phyloP scores from a whole-genome alignment of 2,888 invertebrate genomes.

The Serrognathus titanus region DNA sequence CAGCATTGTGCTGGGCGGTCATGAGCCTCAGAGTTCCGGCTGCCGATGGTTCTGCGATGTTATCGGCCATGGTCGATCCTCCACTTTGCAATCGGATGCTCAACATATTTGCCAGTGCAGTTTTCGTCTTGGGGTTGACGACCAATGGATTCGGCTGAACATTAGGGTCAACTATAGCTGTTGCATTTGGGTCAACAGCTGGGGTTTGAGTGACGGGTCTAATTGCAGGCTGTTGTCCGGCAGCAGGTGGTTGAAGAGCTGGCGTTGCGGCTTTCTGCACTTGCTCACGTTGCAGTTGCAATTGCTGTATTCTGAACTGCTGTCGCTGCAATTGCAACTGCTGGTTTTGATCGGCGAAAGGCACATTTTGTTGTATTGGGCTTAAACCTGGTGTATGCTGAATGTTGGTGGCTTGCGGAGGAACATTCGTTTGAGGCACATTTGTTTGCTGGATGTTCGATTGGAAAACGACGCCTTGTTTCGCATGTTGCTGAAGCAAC shows the following conservation, averaged over 20 bases:
- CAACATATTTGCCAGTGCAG: constrained; percentile 91
- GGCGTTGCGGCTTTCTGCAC: constrained; percentile 45
- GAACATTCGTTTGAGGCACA: constrained; percentile 16
- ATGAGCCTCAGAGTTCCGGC: constrained; percentile 71
- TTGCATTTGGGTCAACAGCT: constrained; percentile 8
- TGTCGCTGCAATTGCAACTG: constrained; percentile 53
- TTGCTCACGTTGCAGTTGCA: constrained; percentile 59
- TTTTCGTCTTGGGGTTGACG: constrained; percentile 89
- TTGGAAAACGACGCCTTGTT: constrained; percentile 45
- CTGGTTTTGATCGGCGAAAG: constrained; percentile 36
- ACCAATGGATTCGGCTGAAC: constrained; percentile 53
- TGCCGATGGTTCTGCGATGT: constrained; percentile 57
- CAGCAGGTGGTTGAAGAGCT: constrained; percentile 22
- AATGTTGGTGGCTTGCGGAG: constrained; percentile 13
- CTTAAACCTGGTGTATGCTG: constrained; percentile 41
- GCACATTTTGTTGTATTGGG: constrained; percentile 40
- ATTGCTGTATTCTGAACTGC: constrained; percentile 61
- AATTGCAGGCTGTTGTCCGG: constrained; percentile 11
- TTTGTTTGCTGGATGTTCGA: constrained; percentile 26
- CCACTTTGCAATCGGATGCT: constrained; percentile 71
- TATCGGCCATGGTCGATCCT: constrained; percentile 42
- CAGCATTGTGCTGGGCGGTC: constrained; percentile 78
- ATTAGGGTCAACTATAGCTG: constrained; percentile 23
- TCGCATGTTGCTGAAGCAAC: constrained; percentile 48
- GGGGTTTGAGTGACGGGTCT: constrained; percentile 18